Base-by-base conservation (phyloP, 2,888 invertebrate genomes). In the Drosophila fungiperda region DNA sequence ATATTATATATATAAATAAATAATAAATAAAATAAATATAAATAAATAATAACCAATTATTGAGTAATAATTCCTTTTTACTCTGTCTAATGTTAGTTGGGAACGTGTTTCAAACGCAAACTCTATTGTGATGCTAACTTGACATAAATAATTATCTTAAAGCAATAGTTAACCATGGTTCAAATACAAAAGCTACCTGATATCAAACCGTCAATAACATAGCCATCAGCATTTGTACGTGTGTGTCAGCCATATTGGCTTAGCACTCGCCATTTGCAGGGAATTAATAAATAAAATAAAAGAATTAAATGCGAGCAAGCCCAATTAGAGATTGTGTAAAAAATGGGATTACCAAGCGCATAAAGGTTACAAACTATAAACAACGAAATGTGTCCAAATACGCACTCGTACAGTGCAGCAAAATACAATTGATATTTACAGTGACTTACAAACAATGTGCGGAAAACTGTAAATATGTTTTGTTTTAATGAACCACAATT, bases 271-370 rank as follows among this genome's bases (percentile, higher is more conserved):
- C 78, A 74, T 78, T 78, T 78, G 58, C 72, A 78, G 69, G 64
- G 60, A 69, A 82, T 75, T 79, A 78, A 80, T 75, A 80, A 80
- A 82, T 82, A 72, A 82, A 72, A 73, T 72, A 78, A 42, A 55
- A 23, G 12, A 66, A 36, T 48, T 55, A 26, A 38, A 49, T 17
- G 29, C 64, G 11, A 38, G 49, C 36, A 36, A 55, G 36, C 23
- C 4, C n/a, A 59, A 36, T 40, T 55, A 42, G 0, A 57, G 29
- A 65, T 65, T 65, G 55, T 68, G 62, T 59, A 26, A 76, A 76
- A 66, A 49, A 71, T 76, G 67, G 52, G 36, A 68, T 49, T 20
- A 57, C 17, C 40, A 61, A 62, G 38, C 55, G 69, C 53, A 42
- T 67, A 53, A 72, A 60, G 76, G 59, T 55, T 64, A 49, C 50